Evolutionary conservation across 2,113 vertebrate genomes (phyloP).

Genomic region (Connochaetes taurinus): DNA sequence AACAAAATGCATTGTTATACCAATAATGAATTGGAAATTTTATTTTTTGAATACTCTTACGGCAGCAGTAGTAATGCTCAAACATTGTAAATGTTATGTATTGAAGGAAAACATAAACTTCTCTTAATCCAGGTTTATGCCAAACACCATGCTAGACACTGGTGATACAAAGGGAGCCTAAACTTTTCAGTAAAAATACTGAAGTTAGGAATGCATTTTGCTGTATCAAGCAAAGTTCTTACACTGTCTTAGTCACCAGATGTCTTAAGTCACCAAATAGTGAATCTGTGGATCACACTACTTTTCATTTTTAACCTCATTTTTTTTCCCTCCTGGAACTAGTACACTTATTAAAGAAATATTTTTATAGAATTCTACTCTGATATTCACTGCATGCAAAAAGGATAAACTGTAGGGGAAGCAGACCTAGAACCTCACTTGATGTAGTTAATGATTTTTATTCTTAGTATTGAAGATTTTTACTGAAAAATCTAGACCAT

Average conservation of each 20-base stretch:
- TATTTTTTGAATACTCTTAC: neutral
- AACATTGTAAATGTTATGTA: neutral
- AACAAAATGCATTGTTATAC: neutral
- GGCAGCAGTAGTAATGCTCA: neutral
- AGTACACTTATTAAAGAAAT: neutral
- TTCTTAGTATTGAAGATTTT: constrained; percentile 10
- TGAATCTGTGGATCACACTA: neutral
- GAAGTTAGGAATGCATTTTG: neutral
- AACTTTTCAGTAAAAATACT: neutral
- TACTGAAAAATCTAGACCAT: neutral
- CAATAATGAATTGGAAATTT: neutral
- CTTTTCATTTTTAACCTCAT: neutral
- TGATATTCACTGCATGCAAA: neutral
- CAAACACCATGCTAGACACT: neutral
- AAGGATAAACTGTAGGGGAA: neutral
- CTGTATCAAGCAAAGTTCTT: neutral
- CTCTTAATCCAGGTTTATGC: neutral
- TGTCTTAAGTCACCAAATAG: neutral
- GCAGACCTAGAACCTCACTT: neutral
- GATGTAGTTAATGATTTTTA: neutral
- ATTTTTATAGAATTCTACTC: neutral
- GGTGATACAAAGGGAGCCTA: neutral
- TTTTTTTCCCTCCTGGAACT: neutral
- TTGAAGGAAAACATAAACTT: neutral
- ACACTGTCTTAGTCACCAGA: neutral